These are phyloP conservation scores for Ambastaia sidthimunki DNA, from an alignment of 2,797 vertebrate species.

Conservation along the genomic window DNA sequence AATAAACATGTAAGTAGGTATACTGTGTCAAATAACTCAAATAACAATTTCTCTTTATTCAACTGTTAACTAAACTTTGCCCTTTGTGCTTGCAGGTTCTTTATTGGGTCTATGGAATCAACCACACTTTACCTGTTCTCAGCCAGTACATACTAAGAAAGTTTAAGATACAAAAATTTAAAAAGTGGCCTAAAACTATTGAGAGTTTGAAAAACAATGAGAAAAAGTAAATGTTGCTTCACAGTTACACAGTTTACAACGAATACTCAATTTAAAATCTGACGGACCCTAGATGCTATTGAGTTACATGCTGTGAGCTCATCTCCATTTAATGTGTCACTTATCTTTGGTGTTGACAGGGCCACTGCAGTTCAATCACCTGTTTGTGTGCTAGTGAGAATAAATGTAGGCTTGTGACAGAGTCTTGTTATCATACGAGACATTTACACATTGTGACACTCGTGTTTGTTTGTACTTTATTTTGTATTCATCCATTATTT, in stretches of 20 bases:
- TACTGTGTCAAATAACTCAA: too few relatives aligned
- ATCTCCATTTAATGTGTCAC: not conserved
- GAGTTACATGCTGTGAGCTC: not conserved
- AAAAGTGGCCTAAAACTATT: too few relatives aligned
- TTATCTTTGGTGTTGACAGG: constrained; percentile 65
- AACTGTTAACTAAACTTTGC: not conserved
- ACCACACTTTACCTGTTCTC: constrained; percentile 81
- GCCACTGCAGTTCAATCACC: constrained; percentile 82
- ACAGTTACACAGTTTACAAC: too few relatives aligned
- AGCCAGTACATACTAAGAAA: constrained; percentile 50
- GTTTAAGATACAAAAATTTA: not conserved
- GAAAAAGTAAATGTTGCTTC: too few relatives aligned
- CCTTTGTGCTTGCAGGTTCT: constrained; percentile 75
- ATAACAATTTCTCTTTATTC: not conserved
- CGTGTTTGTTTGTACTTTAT: not conserved
- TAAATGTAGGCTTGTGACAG: constrained; percentile 88
- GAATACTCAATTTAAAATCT: too few relatives aligned
- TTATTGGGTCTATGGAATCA: constrained; percentile 86
- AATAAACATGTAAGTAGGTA: not conserved
- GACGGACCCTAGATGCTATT: too few relatives aligned
- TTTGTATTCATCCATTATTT: not conserved
- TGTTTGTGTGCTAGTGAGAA: constrained; percentile 89
- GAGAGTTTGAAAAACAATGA: too few relatives aligned
- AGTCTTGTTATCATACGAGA: constrained; percentile 91
- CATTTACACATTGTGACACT: constrained; percentile 85